Evolutionary conservation across 2,888 invertebrate genomes (phyloP), one percentile per base, ranked within the genome.

Genomic region (Cyclophora albipunctata): DNA sequence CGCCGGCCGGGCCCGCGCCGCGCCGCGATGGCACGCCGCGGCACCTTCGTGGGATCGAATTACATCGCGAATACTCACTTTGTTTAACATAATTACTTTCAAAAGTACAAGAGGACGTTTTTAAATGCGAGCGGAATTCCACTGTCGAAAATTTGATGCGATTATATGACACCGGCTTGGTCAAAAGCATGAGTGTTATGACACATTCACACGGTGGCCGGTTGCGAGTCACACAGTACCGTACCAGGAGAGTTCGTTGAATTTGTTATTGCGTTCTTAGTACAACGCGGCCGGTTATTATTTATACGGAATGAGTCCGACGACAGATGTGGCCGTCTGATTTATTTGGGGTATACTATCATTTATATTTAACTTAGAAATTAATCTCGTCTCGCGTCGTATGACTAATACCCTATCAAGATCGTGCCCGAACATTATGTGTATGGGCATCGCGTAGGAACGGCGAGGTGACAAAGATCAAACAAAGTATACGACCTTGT

Each of bases 171-270:
- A 80, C 78, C 78, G 77, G 72, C 68, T 63, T 71, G 67, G 78
- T 77, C 78, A 78, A 83, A 81, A 79, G 73, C 75, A 72, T 72
- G 69, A 77, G 73, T 73, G 71, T 75, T 74, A 73, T 71, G 74
- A 75, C 74, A 80, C 78, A 84, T 87, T 86, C 87, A 87, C 87
- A 87, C 87, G 86, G 86, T 84, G 80, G 78, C 73, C 75, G 66
- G 75, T 68, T 71, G 70, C 73, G 77, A 84, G 79, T 86, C 84
- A 80, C 83, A 82, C 84, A 80, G 76, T 84, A 84, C 86, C 83
- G 76, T 84, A 84, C 85, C 81, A 81, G 84, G 81, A 84, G 84
- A 81, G 88, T 88, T 88, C 88, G 86, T 87, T 87, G 88, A 85
- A 87, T 87, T 87, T 84, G 82, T 88, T 87, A 88, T 87, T 80